A percentile compares a stretch with the other conserved stretches of the same genome.
Evolutionary conservation across 37 sponge, comb jelly and placozoan genomes (phyloP).

Genomic region (Crambe crambe): DNA sequence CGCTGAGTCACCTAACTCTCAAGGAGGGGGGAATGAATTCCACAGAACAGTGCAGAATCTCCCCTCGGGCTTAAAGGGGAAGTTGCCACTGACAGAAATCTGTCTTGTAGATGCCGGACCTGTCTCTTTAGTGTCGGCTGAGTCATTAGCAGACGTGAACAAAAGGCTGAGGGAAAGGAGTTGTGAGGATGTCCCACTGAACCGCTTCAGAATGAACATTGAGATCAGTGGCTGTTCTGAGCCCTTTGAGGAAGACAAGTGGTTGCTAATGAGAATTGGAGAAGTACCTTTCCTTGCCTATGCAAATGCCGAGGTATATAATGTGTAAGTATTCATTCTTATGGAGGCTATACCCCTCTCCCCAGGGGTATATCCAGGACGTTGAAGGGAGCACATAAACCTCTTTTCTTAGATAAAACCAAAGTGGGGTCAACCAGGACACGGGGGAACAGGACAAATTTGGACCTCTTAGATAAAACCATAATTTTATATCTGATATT

Average conservation of each 20-base stretch:
- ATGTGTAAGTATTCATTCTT: no score
- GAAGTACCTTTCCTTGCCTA: constrained; percentile 66
- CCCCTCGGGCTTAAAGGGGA: constrained; percentile 36
- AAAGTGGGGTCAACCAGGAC: constrained; percentile 70
- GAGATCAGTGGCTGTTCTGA: constrained; percentile 64
- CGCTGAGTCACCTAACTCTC: background rate
- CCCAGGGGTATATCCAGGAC: no score
- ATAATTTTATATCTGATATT: no score
- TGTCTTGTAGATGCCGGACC: constrained; percentile 72
- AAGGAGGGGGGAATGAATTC: background rate
- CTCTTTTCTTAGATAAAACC: constrained; percentile 81
- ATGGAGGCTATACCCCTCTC: no score
- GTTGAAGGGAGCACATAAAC: no score
- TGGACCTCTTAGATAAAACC: constrained; percentile 83
- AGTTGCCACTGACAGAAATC: constrained; percentile 43
- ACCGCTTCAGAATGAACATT: constrained; percentile 81
- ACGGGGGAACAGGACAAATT: constrained; percentile 72
- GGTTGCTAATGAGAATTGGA: constrained; percentile 76
- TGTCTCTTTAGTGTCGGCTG: constrained; percentile 58
- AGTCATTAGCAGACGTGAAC: constrained; percentile 79
- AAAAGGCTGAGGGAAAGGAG: constrained; percentile 32
- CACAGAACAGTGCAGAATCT: constrained; percentile 21
- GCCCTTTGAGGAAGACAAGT: constrained; percentile 81
- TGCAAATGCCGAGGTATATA: constrained; percentile 50
- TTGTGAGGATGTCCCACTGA: constrained; percentile 57